phyloP scores from a whole-genome alignment of 2,113 vertebrate genomes.

The Zapornia atra region DNA sequence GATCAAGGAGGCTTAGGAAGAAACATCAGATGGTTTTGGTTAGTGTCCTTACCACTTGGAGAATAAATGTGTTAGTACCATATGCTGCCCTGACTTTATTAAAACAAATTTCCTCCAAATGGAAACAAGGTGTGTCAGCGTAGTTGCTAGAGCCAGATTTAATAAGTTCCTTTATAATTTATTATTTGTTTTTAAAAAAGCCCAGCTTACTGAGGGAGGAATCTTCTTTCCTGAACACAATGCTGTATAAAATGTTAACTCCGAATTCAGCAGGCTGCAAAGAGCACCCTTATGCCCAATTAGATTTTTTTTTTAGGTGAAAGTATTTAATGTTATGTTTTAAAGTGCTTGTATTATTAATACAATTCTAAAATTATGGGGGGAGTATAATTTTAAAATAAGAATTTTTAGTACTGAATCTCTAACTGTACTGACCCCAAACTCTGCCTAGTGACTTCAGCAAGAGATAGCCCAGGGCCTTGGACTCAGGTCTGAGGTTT shows the following conservation, averaged over 20 bases:
- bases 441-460: not conserved
- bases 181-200: not conserved
- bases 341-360: not conserved
- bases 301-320: not conserved
- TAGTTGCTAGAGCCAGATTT: not conserved
- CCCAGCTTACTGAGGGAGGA: not conserved
- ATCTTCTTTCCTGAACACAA: not conserved
- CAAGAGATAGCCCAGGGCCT: not conserved
- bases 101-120: conserved; percentile 6
- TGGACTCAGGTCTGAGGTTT: not conserved
- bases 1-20: conserved; percentile 68
- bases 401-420: not conserved
- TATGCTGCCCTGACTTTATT: conserved; percentile 30
- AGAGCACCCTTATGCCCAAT: not conserved
- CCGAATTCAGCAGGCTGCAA: not conserved
- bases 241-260: not conserved
- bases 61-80: conserved; percentile 34
- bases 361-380: not conserved
- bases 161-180: not conserved
- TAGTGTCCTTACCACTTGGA: conserved; percentile 13
- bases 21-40: conserved; percentile 60
- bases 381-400: not conserved
- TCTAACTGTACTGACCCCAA: not conserved
- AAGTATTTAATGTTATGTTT: not conserved
- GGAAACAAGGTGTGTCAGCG: not conserved